Conservation (phyloP, 2,797 vertebrate species). For the Decapterus maruadsi region DNA sequence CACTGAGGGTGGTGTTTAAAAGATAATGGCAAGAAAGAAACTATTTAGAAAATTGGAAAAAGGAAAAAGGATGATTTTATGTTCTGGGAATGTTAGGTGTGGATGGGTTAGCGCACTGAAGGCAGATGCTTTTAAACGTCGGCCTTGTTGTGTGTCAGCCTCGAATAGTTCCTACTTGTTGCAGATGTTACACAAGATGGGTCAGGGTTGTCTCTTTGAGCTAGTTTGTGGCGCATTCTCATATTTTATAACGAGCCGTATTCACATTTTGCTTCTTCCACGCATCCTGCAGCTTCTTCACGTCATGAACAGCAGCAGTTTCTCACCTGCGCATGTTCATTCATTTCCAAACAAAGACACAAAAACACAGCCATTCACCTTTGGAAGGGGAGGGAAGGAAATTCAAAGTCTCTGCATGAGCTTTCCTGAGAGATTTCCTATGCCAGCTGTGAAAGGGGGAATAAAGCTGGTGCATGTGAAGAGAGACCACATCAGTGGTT, state of each 20-base stretch:
- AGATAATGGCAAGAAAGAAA: slow-evolving; percentile 50
- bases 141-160: not conserved
- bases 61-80: slow-evolving; percentile 22
- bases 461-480: slow-evolving; percentile 23
- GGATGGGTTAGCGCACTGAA: not conserved
- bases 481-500: slow-evolving; percentile 39
- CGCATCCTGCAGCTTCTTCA: not conserved
- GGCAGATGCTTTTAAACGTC: not conserved
- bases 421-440: slow-evolving; percentile 25
- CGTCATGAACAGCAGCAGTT: not conserved
- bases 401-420: slow-evolving; percentile 15
- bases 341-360: not conserved
- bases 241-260: not conserved
- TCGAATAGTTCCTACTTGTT: not conserved
- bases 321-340: slow-evolving; percentile 19
- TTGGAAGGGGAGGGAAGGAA: not conserved
- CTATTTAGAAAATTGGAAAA: slow-evolving; percentile 30
- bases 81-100: slow-evolving; percentile 10
- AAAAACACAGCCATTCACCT: not conserved
- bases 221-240: not conserved
- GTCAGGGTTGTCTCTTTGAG: not conserved
- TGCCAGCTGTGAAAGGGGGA: slow-evolving; percentile 12
- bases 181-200: not conserved
- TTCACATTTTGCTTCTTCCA: not conserved
- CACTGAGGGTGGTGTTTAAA: slow-evolving; percentile 27